A percentile compares a stretch with the other conserved stretches of the same genome.
These are phyloP conservation scores for Scaptomyza cyrtandrae DNA, from an alignment of 2,888 invertebrate species.

Conservation along the genomic window DNA sequence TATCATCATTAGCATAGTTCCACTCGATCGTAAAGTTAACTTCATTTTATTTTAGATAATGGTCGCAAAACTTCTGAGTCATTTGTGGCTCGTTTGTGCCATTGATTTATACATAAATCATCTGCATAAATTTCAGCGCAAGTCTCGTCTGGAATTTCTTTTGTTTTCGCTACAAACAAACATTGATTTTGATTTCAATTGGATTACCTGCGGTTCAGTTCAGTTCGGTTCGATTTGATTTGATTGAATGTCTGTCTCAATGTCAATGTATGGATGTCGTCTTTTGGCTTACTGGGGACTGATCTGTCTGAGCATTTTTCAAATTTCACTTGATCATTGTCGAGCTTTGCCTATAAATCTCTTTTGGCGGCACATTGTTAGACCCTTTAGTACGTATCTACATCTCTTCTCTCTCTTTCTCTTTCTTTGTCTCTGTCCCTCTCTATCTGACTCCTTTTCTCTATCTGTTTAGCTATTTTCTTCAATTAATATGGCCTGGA, in stretches of 20 bases:
- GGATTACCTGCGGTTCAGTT: slow-evolving; percentile 57
- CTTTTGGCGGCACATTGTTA: slow-evolving; percentile 57
- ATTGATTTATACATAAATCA: slow-evolving; percentile 78
- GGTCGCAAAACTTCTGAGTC: slow-evolving; percentile 37
- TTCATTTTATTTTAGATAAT: slow-evolving; percentile 24
- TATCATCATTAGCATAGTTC: slow-evolving; percentile 44
- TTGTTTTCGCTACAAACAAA: slow-evolving; percentile 15
- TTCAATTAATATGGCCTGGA: slow-evolving; percentile 61
- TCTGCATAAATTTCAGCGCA: slow-evolving; percentile 75
- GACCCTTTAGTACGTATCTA: background rate
- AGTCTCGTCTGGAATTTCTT: slow-evolving; percentile 75
- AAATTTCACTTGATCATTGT: slow-evolving; percentile 68
- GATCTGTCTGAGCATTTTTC: slow-evolving; percentile 64
- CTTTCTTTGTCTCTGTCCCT: background rate
- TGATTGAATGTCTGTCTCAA: slow-evolving; percentile 70
- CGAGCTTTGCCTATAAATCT: slow-evolving; percentile 64
- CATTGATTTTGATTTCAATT: slow-evolving; percentile 46
- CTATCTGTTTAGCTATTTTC: slow-evolving; percentile 10
- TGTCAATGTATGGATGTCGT: background rate
- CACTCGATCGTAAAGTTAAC: slow-evolving; percentile 27
- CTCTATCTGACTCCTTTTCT: background rate
- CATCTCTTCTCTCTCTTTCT: background rate
- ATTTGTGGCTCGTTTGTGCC: slow-evolving; percentile 36
- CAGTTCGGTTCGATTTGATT: slow-evolving; percentile 55
- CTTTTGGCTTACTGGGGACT: background rate